Conservation (phyloP, 2,113 vertebrate genomes). For the Pycnonotus jocosus region DNA sequence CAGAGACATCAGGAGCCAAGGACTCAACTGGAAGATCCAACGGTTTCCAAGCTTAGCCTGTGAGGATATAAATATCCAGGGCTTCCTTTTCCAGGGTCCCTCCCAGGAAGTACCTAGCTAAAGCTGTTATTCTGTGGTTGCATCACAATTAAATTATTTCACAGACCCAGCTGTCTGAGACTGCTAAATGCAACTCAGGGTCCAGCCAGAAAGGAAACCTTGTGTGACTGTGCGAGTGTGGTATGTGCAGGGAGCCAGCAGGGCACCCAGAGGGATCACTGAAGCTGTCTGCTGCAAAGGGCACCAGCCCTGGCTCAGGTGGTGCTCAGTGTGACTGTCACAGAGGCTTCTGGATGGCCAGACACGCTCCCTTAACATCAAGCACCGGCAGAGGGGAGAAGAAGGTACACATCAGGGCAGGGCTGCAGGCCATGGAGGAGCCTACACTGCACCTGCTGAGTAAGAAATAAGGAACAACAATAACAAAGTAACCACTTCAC, state of each 20-base stretch:
- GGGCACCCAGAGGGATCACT: neutral
- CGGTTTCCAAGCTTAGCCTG: neutral
- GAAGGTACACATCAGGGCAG: accelerated
- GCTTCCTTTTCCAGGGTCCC: neutral
- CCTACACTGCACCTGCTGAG: accelerated
- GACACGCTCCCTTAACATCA: neutral
- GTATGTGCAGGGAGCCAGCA: neutral
- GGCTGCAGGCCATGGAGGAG: neutral
- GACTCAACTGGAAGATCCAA: neutral
- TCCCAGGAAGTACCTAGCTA: neutral
- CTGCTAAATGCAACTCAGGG: neutral
- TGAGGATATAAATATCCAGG: neutral
- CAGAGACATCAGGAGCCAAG: neutral
- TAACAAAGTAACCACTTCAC: neutral
- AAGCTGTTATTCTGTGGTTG: neutral
- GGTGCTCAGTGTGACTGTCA: neutral
- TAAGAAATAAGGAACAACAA: neutral
- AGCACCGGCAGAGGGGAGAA: neutral
- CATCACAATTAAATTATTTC: neutral
- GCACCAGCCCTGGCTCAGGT: neutral
- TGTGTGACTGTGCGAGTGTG: neutral
- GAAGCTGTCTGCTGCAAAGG: neutral
- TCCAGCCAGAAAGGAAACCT: neutral
- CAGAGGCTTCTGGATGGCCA: neutral
- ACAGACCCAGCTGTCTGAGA: neutral